Evolutionary conservation across 2,113 vertebrate species (phyloP), one percentile per base, ranked within the genome.

Genomic region (Ovis canadensis): DNA sequence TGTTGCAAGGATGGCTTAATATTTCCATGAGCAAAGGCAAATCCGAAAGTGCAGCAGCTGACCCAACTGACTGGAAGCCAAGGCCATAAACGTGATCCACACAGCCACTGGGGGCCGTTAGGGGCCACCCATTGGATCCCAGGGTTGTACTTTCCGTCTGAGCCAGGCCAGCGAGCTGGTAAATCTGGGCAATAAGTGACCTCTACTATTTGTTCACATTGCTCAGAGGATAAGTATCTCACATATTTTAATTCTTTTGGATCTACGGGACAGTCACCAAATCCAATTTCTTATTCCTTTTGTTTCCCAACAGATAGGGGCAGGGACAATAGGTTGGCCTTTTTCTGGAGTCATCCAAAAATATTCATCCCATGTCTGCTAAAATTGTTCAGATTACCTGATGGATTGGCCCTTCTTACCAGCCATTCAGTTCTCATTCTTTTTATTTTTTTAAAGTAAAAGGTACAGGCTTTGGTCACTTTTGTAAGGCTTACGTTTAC

Each of bases 261-360:
- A 36, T 23, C n/a, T 36, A 11, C 0, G 0, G 17, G n/a, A 36
- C 3, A 5, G 64, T 36, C 17, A 71, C n/a, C 64, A 71, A 36
- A 71, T 36, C n/a, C n/a, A 36, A 36, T 11, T 36, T 36, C n/a
- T 71, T 36, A 19, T 36, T 71, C 17, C n/a, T 36, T 71, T 21
- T 9, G 3, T 17, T 23, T 4, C 17, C 64, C n/a, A 36, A 5
- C 17, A 71, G 64, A 71, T 21, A 36, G 17, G 0, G 9, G n/a
- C 9, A 36, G n/a, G 8, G 64, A 36, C n/a, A 36, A 36, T 21
- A 36, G n/a, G n/a, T 21, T 21, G 64, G n/a, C 64, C n/a, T 36
- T 71, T 64, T 36, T 71, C 64, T 71, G 64, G 8, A 19, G 17
- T 71, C n/a, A 71, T 71, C 17, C n/a, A 71, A 71, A 71, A 71